These are phyloP conservation scores for Drosophila funebris DNA, from an alignment of 1,140 invertebrate genomes.

Conservation along the genomic window DNA sequence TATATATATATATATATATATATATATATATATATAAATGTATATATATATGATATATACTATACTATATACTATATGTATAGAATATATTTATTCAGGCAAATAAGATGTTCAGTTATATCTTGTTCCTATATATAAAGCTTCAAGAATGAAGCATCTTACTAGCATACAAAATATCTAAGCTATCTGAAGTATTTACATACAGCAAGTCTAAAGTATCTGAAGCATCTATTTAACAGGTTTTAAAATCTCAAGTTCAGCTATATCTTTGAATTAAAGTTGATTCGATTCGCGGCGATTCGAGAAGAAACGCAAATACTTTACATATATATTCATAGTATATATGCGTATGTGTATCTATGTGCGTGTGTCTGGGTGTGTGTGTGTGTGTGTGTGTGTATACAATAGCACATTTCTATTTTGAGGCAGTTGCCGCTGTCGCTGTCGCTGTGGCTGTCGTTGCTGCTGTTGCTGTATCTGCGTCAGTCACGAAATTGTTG, in stretches of 20 bases:
- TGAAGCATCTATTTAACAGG: not conserved
- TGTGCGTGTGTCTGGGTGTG: conserved; percentile 9
- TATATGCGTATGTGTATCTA: conserved; percentile 12
- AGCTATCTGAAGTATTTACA: not conserved
- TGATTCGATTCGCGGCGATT: not conserved
- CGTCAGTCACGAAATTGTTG: conserved; percentile 39
- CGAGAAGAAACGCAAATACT: not conserved
- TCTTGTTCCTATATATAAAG: too few species aligned
- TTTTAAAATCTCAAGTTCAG: not conserved
- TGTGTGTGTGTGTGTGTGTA: conserved; percentile 31
- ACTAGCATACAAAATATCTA: too few species aligned
- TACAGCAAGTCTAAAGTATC: not conserved
- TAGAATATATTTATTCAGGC: too few species aligned
- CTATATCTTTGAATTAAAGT: not conserved
- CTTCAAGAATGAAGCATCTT: not conserved
- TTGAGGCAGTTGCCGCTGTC: conserved; percentile 30
- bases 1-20: not conserved
- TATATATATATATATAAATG: conserved; percentile 25
- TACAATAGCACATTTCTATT: conserved; percentile 59
- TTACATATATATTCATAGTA: conserved; percentile 2
- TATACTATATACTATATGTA: too few species aligned
- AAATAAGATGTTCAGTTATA: not conserved
- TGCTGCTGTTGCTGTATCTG: conserved; percentile 1
- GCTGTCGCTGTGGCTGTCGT: not conserved
- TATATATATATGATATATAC: too few species aligned